Evolutionary conservation across 2,797 vertebrate genomes (phyloP), one percentile per base, ranked within the genome.

Genomic region (Urocyon cinereoargenteus): DNA sequence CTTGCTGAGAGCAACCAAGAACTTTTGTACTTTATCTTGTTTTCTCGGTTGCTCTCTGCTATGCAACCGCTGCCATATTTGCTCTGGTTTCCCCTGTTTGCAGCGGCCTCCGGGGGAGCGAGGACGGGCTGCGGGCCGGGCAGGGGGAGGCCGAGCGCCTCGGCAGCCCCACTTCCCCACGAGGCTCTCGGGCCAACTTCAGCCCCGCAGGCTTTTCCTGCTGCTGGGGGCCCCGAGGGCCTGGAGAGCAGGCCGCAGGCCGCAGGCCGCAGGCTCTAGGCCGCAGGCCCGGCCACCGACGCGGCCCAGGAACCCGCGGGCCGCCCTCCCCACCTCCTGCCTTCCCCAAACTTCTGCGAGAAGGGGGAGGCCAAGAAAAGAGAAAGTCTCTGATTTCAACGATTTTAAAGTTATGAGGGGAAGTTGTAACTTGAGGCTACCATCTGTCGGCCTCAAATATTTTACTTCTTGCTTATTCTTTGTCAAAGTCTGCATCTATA

Each of bases 1-100:
- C 98, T 98, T 98, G 98, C 98, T 99, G 99, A 98, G 99, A 99
- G 98, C 99, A 98, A 99, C 98, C 98, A 98, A 98, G 98, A 99
- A 99, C 98, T 99, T 99, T 98, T 98, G 98, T 98, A 98, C 98
- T 99, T 98, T 98, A 98, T 99, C 98, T 98, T 98, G 98, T 98
- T 99, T 98, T 97, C 98, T 98, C 98, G 97, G 98, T 98, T 98
- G 98, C 98, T 99, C 98, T 98, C 98, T 98, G 98, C 98, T 97
- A 98, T 97, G 98, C 98, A 97, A 53, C 98, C 97, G 98, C 98
- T 98, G 98, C 98, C 98, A 98, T 98, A 93, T 98, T 98, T 98
- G 97, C 98, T 98, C 97, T 96, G 57, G 93, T 98, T 98, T 97
- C 97, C 97, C 81, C 0, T 15, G 24, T 95, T 98, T 97, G 92